Conservation (phyloP, 1,140 invertebrate genomes). For the Chionoecetes opilio region DNA sequence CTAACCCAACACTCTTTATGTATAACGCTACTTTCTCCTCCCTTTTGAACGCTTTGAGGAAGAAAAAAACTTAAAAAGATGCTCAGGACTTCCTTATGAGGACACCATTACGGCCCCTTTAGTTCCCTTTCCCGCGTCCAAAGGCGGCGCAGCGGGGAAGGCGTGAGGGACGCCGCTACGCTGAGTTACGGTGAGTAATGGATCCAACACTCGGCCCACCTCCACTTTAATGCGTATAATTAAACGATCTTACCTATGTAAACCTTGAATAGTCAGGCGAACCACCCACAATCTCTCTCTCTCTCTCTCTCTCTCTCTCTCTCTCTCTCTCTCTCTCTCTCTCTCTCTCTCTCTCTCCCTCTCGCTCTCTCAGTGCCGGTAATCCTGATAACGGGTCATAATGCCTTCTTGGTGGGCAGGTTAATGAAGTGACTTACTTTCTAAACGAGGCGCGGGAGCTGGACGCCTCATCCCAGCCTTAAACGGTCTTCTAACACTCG, state of each 20-base stretch:
- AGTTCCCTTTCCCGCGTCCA: not conserved
- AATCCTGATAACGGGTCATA: not conserved
- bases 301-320: constrained; percentile 8
- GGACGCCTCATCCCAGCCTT: too few species aligned
- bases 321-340: constrained; percentile 13
- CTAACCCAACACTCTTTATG: too few species aligned
- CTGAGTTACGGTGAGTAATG: not conserved
- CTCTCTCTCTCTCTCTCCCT: constrained; percentile 25
- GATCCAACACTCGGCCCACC: not conserved
- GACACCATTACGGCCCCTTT: not conserved
- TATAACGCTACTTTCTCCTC: not conserved
- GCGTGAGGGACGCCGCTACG: not conserved
- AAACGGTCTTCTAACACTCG: too few species aligned
- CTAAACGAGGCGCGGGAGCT: too few species aligned
- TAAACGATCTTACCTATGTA: not conserved
- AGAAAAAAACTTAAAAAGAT: not conserved
- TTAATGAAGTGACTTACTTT: not conserved
- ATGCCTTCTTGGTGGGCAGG: not conserved
- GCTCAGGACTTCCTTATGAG: not conserved
- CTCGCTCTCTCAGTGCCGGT: not conserved
- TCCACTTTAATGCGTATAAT: constrained; percentile 6
- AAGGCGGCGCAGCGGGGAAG: not conserved
- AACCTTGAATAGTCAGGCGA: not conserved
- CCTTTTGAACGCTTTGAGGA: not conserved
- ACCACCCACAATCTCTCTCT: not conserved